A percentile compares a stretch with the other conserved stretches of the same genome.
phyloP scores from a whole-genome alignment of 2,113 vertebrate species.

The Myotis davidii region DNA sequence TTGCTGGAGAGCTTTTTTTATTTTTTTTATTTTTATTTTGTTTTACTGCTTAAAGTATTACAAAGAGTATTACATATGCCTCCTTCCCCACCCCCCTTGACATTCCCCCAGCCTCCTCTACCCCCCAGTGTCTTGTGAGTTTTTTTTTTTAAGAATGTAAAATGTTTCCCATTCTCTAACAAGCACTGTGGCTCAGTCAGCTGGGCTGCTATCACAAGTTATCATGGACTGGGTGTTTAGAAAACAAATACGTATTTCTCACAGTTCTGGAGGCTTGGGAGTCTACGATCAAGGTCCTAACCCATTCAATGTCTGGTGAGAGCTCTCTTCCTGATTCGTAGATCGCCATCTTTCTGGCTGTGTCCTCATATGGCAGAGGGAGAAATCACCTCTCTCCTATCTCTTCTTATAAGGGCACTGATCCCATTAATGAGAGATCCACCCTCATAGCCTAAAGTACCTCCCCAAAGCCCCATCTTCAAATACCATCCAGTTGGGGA shows the following conservation, averaged over 20 bases:
- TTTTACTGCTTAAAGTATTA: too few species aligned
- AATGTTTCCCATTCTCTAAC: not conserved
- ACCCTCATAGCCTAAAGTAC: not conserved
- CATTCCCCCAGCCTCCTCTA: too few species aligned
- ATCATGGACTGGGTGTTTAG: not conserved
- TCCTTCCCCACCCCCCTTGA: too few species aligned
- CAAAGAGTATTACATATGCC: too few species aligned
- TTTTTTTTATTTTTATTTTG: too few species aligned
- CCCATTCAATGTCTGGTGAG: not conserved
- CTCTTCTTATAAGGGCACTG: not conserved
- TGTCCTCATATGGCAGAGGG: not conserved
- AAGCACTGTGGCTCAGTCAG: not conserved
- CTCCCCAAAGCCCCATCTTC: not conserved
- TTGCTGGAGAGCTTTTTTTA: not conserved
- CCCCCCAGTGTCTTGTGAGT: not conserved
- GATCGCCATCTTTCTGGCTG: not conserved
- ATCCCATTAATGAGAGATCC: not conserved
- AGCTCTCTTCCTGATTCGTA: not conserved
- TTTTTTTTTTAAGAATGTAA: not conserved
- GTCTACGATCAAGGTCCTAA: not conserved
- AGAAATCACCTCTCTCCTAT: not conserved
- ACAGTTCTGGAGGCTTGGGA: not conserved
- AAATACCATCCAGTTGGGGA: not conserved
- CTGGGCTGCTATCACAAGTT: not conserved
- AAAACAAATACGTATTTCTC: not conserved